Conservation (phyloP, 2,113 vertebrate species). For the Strigops habroptila region DNA sequence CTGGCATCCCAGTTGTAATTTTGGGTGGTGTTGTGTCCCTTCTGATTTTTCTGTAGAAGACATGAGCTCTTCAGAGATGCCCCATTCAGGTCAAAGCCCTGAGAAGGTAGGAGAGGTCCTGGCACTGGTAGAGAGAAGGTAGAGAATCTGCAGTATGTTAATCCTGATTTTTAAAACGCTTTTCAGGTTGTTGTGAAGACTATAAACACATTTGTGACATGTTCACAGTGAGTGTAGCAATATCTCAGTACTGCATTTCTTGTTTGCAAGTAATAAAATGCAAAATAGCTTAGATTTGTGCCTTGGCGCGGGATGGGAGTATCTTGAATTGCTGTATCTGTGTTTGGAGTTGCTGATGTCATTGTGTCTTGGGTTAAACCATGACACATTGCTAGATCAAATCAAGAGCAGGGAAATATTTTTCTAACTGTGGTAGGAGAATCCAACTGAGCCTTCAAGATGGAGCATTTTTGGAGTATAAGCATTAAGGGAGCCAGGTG, state of each 20-base stretch:
- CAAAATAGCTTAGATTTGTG: background rate
- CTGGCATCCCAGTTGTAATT: background rate
- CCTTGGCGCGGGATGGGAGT: background rate
- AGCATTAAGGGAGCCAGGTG: background rate
- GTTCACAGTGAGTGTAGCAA: background rate
- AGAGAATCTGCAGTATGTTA: background rate
- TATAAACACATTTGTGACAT: background rate
- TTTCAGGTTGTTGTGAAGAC: background rate
- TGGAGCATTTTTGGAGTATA: background rate
- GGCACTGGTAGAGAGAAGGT: background rate
- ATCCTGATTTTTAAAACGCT: background rate
- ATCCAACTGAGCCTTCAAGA: background rate
- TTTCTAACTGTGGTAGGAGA: background rate
- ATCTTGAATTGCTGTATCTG: background rate
- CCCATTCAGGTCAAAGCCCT: rapidly evolving
- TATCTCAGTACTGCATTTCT: background rate
- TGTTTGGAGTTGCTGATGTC: background rate
- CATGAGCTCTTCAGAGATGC: background rate
- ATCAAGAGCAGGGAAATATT: background rate
- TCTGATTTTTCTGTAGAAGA: background rate
- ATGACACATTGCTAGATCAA: background rate
- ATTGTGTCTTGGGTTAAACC: background rate
- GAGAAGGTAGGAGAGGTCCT: background rate
- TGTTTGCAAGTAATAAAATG: background rate
- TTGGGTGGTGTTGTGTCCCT: rapidly evolving